Evolutionary conservation across 2,888 invertebrate genomes (phyloP).

Genomic region (Lamellibrachia satsuma): DNA sequence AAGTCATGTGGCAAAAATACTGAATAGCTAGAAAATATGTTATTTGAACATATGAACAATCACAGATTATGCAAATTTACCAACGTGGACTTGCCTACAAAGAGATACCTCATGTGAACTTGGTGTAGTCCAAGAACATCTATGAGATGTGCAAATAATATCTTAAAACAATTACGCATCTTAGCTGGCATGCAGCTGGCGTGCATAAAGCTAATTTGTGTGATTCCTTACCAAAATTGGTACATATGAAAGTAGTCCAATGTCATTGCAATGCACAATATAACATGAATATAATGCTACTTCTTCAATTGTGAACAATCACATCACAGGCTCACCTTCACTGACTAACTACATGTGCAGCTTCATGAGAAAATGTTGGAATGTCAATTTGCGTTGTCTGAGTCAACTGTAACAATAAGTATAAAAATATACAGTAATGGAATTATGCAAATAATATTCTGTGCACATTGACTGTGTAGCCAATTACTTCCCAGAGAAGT

Average conservation of each 20-base stretch:
- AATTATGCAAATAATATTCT: not conserved
- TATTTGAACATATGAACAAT: not conserved
- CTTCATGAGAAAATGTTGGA: not conserved
- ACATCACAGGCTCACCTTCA: not conserved
- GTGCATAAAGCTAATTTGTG: too few relatives aligned
- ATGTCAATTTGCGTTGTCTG: not conserved
- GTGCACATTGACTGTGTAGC: not conserved
- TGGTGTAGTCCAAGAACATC: too few relatives aligned
- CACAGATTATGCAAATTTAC: not conserved
- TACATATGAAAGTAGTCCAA: not conserved
- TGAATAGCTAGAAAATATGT: not conserved
- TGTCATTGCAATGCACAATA: not conserved
- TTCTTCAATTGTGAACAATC: not conserved
- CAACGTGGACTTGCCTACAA: not conserved
- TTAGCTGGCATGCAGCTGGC: too few relatives aligned
- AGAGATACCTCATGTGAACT: too few relatives aligned
- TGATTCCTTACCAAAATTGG: too few relatives aligned
- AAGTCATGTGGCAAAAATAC: not conserved
- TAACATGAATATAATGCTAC: not conserved
- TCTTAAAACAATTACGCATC: too few relatives aligned
- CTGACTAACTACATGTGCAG: not conserved
- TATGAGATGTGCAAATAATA: too few relatives aligned
- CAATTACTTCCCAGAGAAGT: too few relatives aligned
- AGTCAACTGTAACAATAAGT: not conserved
- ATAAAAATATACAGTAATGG: not conserved